Evolutionary conservation across 64 coral and sea anemone genomes (phyloP).

Genomic region (Porites lutea): DNA sequence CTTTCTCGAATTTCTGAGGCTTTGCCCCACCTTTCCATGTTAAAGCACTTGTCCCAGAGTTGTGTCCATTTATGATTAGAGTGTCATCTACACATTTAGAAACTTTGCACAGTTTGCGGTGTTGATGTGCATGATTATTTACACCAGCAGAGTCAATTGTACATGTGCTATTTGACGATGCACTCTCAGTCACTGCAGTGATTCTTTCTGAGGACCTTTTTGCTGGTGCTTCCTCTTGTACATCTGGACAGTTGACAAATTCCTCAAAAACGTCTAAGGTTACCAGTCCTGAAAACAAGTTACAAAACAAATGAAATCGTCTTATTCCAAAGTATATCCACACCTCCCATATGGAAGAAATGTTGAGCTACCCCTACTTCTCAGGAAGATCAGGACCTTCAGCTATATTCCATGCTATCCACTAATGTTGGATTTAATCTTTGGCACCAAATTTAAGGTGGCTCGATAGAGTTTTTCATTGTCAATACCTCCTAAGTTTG

Average conservation of each 20-base stretch:
- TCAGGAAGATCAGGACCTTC: too few relatives aligned
- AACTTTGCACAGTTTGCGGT: slow-evolving; percentile 17
- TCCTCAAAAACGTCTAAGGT: slow-evolving; percentile 23
- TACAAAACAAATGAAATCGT: too few relatives aligned
- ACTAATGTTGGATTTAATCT: too few relatives aligned
- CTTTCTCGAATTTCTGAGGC: not conserved
- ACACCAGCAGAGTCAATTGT: not conserved
- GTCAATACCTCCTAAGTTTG: too few relatives aligned
- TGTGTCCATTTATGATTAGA: not conserved
- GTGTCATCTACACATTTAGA: not conserved
- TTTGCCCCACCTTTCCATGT: not conserved
- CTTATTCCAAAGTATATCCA: too few relatives aligned
- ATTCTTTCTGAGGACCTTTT: not conserved
- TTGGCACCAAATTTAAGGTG: too few relatives aligned
- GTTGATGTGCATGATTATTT: not conserved
- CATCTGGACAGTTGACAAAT: not conserved
- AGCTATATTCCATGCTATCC: too few relatives aligned
- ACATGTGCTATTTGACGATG: not conserved
- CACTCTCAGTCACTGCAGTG: not conserved
- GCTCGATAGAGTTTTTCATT: too few relatives aligned
- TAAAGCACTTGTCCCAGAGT: too few relatives aligned
- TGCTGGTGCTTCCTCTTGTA: slow-evolving; percentile 16
- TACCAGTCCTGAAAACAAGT: not conserved
- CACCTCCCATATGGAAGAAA: too few relatives aligned
- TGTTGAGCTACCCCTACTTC: too few relatives aligned